phyloP scores from a whole-genome alignment of 1,140 invertebrate species.

The Dolichoris vasculosae region DNA sequence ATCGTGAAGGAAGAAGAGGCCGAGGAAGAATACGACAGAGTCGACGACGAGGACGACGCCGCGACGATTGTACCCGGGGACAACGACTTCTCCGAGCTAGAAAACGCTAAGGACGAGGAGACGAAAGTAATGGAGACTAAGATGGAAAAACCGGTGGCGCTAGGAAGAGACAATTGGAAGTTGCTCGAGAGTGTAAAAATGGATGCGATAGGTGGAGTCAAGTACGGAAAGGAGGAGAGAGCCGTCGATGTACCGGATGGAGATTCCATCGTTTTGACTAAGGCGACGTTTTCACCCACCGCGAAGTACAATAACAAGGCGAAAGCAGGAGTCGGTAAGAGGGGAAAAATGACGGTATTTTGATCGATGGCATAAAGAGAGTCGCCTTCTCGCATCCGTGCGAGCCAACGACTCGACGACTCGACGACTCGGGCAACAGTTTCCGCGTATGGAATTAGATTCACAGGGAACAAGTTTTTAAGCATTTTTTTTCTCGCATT shows the following conservation, averaged over 20 bases:
- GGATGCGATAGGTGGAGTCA: slow-evolving; percentile 31
- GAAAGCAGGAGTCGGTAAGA: neutral
- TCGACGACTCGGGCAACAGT: neutral
- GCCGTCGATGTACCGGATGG: slow-evolving; percentile 60
- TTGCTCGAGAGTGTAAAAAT: slow-evolving; percentile 13
- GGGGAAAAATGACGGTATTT: neutral
- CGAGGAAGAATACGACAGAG: slow-evolving; percentile 59
- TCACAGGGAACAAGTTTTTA: neutral
- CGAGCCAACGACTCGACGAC: neutral
- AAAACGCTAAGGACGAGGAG: slow-evolving; percentile 31
- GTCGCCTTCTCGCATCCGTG: neutral
- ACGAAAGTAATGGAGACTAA: slow-evolving; percentile 1
- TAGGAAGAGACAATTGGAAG: slow-evolving; percentile 1
- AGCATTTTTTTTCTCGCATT: neutral
- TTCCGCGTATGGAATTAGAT: neutral
- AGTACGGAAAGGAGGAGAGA: slow-evolving; percentile 59
- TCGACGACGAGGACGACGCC: slow-evolving; percentile 58
- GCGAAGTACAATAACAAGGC: neutral
- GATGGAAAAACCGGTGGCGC: neutral
- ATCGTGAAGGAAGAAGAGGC: neutral
- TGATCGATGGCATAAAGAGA: slow-evolving; percentile 7
- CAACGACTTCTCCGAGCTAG: neutral
- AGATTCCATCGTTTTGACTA: slow-evolving; percentile 46
- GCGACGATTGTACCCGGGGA: slow-evolving; percentile 57
- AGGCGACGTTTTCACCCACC: neutral